Evolutionary conservation across 1,140 invertebrate species (phyloP).

Genomic region (Panonychus citri): DNA sequence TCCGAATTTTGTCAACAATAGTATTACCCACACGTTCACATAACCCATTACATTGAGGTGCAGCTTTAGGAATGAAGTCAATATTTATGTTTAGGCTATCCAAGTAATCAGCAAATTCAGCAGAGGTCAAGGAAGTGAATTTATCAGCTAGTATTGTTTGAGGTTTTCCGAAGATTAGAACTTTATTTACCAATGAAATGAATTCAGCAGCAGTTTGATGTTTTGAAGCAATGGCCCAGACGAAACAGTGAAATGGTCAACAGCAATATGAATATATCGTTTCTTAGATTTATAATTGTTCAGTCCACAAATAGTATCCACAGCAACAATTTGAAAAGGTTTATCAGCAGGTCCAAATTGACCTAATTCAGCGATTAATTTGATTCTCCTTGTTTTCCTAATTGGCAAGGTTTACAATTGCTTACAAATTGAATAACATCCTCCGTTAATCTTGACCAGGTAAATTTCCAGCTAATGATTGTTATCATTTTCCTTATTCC

Average conservation of each 20-base stretch:
- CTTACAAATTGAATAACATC: neutral
- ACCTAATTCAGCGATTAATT: neutral
- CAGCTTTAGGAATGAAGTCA: neutral
- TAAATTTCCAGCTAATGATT: neutral
- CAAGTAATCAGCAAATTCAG: neutral
- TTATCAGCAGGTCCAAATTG: neutral
- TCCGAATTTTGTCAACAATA: neutral
- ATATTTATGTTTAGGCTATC: neutral
- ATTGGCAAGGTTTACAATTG: neutral
- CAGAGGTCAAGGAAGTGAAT: neutral
- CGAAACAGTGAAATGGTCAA: slow-evolving; percentile 5
- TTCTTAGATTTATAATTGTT: neutral
- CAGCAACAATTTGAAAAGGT: neutral
- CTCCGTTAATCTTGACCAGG: neutral
- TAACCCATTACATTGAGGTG: neutral
- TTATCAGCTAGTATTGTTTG: neutral
- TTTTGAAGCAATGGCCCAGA: neutral
- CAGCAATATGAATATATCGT: slow-evolving; percentile 2
- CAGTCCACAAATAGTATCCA: neutral
- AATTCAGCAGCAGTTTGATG: neutral
- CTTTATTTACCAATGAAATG: neutral
- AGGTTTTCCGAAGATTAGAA: neutral
- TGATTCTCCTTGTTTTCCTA: neutral
- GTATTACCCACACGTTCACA: slow-evolving; percentile 6
- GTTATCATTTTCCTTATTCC: neutral